Evolutionary conservation across 2,797 vertebrate species (phyloP).

Genomic region (Lycodopsis pacificus): DNA sequence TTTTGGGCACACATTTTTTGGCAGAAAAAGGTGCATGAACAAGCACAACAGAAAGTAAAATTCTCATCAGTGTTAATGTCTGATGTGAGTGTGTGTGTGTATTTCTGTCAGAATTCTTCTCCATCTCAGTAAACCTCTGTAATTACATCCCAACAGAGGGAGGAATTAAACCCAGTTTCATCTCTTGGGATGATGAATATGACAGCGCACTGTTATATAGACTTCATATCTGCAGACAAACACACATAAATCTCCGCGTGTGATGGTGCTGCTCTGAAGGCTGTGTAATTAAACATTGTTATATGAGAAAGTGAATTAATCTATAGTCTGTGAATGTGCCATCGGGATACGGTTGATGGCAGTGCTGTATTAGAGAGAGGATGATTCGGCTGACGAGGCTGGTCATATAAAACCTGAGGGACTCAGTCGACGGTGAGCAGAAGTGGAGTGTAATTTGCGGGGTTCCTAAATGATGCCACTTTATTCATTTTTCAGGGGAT

Average conservation of each 20-base stretch:
- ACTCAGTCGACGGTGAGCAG: conserved; percentile 59
- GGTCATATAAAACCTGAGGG: conserved; percentile 73
- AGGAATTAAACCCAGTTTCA: conserved; percentile 81
- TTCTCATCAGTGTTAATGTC: conserved; percentile 38
- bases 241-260: conserved; percentile 77
- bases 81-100: conserved; percentile 37
- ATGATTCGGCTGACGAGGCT: conserved; percentile 77
- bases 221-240: conserved; percentile 83
- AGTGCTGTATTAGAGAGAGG: conserved; percentile 60
- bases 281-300: conserved; percentile 84
- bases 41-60: conserved; percentile 44
- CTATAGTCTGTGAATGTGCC: conserved; percentile 80
- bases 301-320: conserved; percentile 82
- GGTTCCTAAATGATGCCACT: conserved; percentile 71
- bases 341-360: conserved; percentile 78
- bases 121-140: conserved; percentile 82
- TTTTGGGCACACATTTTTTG: conserved; percentile 50
- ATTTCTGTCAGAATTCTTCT: conserved; percentile 74
- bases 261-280: conserved; percentile 79
- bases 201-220: conserved; percentile 80
- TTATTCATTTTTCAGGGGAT: conserved; percentile 59
- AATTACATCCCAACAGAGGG: conserved; percentile 81
- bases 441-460: conserved; percentile 70
- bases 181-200: conserved; percentile 80
- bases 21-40: conserved; percentile 43